Percentiles rank a stretch among this genome's conserved stretches.
Conservation (phyloP, 1,140 invertebrate genomes). For the Heliconius himera region DNA sequence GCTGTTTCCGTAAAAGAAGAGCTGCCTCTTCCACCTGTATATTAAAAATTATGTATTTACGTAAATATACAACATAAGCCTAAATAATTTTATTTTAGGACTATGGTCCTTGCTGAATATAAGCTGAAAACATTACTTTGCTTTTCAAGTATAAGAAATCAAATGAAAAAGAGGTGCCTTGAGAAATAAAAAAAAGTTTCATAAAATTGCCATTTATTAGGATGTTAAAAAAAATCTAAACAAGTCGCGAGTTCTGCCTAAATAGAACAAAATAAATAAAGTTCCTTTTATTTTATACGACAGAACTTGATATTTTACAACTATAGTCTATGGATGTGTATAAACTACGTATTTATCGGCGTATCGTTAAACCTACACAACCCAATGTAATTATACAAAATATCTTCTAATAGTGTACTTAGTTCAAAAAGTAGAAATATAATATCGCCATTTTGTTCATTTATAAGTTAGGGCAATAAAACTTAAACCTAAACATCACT, state of each 20-base stretch:
- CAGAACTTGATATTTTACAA: constrained; percentile 71
- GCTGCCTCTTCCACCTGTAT: too few relatives aligned
- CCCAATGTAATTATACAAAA: constrained; percentile 80
- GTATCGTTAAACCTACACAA: constrained; percentile 71
- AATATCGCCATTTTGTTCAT: constrained; percentile 73
- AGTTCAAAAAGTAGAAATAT: constrained; percentile 66
- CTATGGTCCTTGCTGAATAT: too few relatives aligned
- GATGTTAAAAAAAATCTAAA: constrained; percentile 65
- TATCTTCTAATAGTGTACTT: constrained; percentile 73
- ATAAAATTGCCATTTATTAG: constrained; percentile 69
- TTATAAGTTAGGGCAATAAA: constrained; percentile 58
- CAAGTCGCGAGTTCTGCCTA: constrained; percentile 53
- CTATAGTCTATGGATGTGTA: constrained; percentile 55
- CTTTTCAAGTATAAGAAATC: too few relatives aligned
- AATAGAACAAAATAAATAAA: constrained; percentile 73
- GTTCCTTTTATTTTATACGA: constrained; percentile 61
- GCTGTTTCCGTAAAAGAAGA: too few relatives aligned
- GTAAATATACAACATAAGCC: too few relatives aligned
- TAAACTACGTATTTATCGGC: constrained; percentile 56
- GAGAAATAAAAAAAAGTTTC: constrained; percentile 40
- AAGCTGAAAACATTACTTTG: too few relatives aligned
- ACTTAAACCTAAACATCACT: constrained; percentile 52
- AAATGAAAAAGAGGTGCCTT: background rate
- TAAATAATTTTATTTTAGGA: too few relatives aligned
- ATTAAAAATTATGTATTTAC: too few relatives aligned